A percentile compares a stretch with the other conserved stretches of the same genome.
Conservation (phyloP, 2,888 invertebrate genomes). For the Luperina testacea region DNA sequence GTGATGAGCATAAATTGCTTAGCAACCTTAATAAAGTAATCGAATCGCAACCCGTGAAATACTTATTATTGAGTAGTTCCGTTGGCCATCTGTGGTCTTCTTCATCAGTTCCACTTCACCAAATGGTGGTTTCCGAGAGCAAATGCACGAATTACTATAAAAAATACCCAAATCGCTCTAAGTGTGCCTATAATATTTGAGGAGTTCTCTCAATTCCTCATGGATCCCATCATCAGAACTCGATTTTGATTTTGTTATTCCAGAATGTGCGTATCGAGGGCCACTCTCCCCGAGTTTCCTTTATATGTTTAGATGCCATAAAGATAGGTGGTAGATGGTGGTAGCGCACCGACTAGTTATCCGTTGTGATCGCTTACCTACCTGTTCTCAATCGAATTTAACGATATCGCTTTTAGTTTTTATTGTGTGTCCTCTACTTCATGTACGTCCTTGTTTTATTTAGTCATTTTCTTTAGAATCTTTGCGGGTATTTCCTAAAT, state of each 20-base stretch:
- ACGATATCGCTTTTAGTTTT: constrained; percentile 74
- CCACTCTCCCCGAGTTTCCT: constrained; percentile 86
- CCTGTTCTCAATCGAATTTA: constrained; percentile 81
- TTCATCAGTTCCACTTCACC: too few species aligned
- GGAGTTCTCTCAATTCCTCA: too few species aligned
- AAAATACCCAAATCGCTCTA: too few species aligned
- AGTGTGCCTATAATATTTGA: too few species aligned
- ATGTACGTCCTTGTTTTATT: constrained; percentile 44
- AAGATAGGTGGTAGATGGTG: constrained; percentile 76
- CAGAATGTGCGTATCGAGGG: constrained; percentile 84
- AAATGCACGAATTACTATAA: too few species aligned
- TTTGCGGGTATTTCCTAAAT: constrained; percentile 6
- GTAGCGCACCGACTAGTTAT: constrained; percentile 79
- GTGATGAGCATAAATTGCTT: too few species aligned
- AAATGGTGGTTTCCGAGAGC: too few species aligned
- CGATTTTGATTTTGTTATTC: constrained; percentile 65
- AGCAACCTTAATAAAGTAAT: too few species aligned
- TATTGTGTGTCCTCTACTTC: constrained; percentile 61
- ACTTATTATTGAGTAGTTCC: too few species aligned
- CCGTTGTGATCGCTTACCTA: constrained; percentile 81
- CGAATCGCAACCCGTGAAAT: too few species aligned
- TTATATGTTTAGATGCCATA: constrained; percentile 86
- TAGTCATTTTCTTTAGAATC: constrained; percentile 17
- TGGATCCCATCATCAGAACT: too few species aligned
- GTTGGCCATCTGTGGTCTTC: too few species aligned